Evolutionary conservation across 2,888 invertebrate species (phyloP).

Genomic region (Drosophila mettleri): DNA sequence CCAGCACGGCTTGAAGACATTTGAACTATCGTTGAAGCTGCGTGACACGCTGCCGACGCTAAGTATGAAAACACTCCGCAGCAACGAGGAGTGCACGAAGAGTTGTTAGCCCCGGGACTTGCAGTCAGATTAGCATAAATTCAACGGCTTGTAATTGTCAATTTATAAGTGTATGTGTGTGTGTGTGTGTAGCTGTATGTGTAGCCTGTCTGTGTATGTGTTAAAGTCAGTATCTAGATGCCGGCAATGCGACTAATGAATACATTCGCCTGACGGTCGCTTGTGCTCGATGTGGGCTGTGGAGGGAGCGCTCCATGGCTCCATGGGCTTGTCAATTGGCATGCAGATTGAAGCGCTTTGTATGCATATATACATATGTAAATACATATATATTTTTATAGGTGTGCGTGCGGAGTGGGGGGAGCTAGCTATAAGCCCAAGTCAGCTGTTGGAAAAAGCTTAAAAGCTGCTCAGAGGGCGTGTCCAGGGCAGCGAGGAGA

Average conservation of each 20-base stretch:
- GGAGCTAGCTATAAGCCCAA: constrained; percentile 15
- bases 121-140: constrained; percentile 74
- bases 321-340: constrained; percentile 53
- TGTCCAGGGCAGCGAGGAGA: neutral
- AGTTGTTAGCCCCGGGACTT: constrained; percentile 62
- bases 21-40: neutral
- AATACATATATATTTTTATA: neutral
- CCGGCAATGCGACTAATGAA: constrained; percentile 71
- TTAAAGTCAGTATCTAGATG: constrained; percentile 44
- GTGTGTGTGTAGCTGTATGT: constrained; percentile 9
- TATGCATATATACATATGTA: neutral
- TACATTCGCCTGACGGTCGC: constrained; percentile 60
- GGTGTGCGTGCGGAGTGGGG: neutral
- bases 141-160: constrained; percentile 64
- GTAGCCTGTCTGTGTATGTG: too few species aligned
- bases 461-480: constrained; percentile 29
- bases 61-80: constrained; percentile 10
- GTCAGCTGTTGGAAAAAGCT: constrained; percentile 42
- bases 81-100: constrained; percentile 58
- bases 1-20: too few species aligned
- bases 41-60: constrained; percentile 45
- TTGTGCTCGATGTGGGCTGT: constrained; percentile 30
- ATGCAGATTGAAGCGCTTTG: constrained; percentile 39
- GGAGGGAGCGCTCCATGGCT: constrained; percentile 39
- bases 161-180: constrained; percentile 14